These are phyloP conservation scores for Morelia viridis DNA, from an alignment of 2,797 vertebrate species.

Conservation along the genomic window DNA sequence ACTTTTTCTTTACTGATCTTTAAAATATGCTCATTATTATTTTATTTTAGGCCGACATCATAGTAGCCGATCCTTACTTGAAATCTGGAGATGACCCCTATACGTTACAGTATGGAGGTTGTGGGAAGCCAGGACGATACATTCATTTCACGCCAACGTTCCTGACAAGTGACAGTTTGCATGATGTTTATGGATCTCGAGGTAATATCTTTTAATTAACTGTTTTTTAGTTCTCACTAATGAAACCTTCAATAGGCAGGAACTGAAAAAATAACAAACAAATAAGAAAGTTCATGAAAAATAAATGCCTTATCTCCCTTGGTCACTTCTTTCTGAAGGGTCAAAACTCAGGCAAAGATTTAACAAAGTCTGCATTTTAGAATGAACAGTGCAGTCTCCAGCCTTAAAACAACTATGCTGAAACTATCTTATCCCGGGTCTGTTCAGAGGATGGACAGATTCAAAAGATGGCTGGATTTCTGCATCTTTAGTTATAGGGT, in stretches of 20 bases:
- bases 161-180: slow-evolving; percentile 53
- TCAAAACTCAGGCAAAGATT: background rate
- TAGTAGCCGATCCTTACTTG: slow-evolving; percentile 63
- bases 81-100: slow-evolving; percentile 68
- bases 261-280: background rate
- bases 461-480: background rate
- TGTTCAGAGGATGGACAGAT: background rate
- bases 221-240: background rate
- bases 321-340: background rate
- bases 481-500: background rate
- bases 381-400: background rate
- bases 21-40: background rate
- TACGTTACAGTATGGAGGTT: slow-evolving; percentile 71
- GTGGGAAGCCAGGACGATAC: slow-evolving; percentile 69
- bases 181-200: slow-evolving; percentile 64
- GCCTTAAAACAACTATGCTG: background rate
- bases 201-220: slow-evolving; percentile 59
- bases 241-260: background rate
- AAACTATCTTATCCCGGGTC: background rate
- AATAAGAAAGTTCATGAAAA: background rate
- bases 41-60: slow-evolving; percentile 70
- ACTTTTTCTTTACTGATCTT: background rate
- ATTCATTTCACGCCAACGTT: slow-evolving; percentile 77
- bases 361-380: background rate
- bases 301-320: background rate